Evolutionary conservation across 2,113 vertebrate genomes (phyloP), one percentile per base, ranked within the genome.

Genomic region (Caloenas nicobarica): DNA sequence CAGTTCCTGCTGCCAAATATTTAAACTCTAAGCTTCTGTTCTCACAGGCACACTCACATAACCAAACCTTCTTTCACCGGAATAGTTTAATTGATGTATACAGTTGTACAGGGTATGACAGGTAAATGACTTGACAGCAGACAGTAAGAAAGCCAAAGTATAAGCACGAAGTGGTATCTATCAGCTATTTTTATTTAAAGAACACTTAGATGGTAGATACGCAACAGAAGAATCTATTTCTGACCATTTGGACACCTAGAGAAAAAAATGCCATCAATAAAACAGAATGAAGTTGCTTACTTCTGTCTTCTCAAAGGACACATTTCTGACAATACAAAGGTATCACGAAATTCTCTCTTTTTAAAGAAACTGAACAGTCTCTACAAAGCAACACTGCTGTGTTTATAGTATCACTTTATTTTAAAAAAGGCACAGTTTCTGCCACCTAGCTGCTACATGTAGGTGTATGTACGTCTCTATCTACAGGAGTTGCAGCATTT

Each of bases 391-490:
- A 76, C 46, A 29, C 28, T 65, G 17, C 16, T 83, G 36, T 31
- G 16, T 64, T 82, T 70, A 54, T 2, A 83, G 23, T 14, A 82
- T 19, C 4, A 1, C n/a, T 73, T 82, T n/a, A 34, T 81, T 91
- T 81, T 21, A 10, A 89, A 81, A 66, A 92, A 95, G 46, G 77
- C 31, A 74, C 34, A 44, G 33, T 95, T 95, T 95, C 93, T 97
- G 93, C 94, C 95, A 96, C 77, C 93, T 92, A 89, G 89, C 94
- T 97, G 95, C 70, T 94, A 71, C n/a, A 53, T 21, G 84, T 64
- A 78, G 76, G 42, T 51, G 91, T 84, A 44, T 56, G 38, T 51
- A 68, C 0, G 3, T 16, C 53, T 60, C 1, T 10, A 62, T 16
- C 69, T 68, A 61, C 66, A 92, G 33, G 38, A 76, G 51, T 10